Conservation (phyloP, 2,888 invertebrate species). For the Latheticus oryzae region DNA sequence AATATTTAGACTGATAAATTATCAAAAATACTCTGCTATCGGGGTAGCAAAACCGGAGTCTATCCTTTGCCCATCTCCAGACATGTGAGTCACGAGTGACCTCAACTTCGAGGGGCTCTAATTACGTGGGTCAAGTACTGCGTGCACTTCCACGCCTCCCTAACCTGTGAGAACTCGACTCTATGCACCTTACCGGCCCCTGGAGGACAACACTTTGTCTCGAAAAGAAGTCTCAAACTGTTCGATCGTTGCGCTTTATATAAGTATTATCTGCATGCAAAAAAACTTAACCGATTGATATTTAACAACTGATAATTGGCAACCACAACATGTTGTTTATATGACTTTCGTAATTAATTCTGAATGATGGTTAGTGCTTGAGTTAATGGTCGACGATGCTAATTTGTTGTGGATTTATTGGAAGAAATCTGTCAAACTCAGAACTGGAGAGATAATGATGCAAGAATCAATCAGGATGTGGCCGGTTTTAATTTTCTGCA, state of each 20-base stretch:
- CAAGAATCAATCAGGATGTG: too few species aligned
- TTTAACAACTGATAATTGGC: conserved; percentile 39
- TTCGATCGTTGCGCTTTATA: conserved; percentile 49
- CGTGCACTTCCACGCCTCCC: conserved; percentile 61
- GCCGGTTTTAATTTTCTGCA: too few species aligned
- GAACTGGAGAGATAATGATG: too few species aligned
- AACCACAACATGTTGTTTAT: conserved; percentile 21
- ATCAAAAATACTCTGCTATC: too few species aligned
- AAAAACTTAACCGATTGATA: conserved; percentile 30
- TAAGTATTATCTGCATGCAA: conserved; percentile 41
- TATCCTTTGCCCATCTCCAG: conserved; percentile 29
- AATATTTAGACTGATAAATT: too few species aligned
- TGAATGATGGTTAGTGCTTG: conserved; percentile 7
- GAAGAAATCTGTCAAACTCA: too few species aligned
- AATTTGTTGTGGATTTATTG: too few species aligned
- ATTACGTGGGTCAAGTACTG: conserved; percentile 62
- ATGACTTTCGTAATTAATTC: conserved; percentile 32
- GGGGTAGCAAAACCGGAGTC: conserved; percentile 14
- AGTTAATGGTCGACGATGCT: too few species aligned
- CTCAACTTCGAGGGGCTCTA: conserved; percentile 59
- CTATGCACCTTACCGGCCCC: conserved; percentile 53
- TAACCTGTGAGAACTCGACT: conserved; percentile 57
- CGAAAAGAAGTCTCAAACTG: conserved; percentile 41
- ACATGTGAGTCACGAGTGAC: conserved; percentile 54
- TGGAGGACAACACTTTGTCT: conserved; percentile 48